Conservation (phyloP, 2,797 vertebrate species). For the Tragelaphus oryx region DNA sequence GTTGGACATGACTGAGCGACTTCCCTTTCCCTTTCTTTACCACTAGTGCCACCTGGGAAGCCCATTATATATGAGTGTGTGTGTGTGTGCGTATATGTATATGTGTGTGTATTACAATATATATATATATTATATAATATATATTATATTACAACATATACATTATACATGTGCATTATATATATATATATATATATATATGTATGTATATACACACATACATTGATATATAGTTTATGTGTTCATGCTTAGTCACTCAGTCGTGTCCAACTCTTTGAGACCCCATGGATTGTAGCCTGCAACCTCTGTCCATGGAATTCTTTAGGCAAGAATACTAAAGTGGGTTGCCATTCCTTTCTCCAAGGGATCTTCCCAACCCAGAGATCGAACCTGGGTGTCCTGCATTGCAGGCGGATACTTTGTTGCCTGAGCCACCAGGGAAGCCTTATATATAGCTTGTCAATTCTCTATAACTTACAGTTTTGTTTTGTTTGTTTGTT, state of each 20-base stretch:
- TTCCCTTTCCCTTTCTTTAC: not conserved
- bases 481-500: not conserved
- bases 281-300: not conserved
- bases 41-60: not conserved
- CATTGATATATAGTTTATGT: not conserved
- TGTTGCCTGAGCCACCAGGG: not conserved
- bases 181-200: not conserved
- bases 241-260: not conserved
- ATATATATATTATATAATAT: not conserved
- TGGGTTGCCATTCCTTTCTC: not conserved
- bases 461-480: not conserved
- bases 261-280: not conserved
- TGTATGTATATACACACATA: not conserved
- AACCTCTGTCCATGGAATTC: not conserved
- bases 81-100: too few relatives aligned
- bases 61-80: not conserved
- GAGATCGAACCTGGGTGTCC: not conserved
- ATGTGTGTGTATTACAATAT: not conserved
- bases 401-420: not conserved
- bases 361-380: not conserved
- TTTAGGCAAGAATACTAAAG: not conserved
- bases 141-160: not conserved
- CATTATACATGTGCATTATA: not conserved
- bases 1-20: too few relatives aligned
- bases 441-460: not conserved